Evolutionary conservation across 2,888 invertebrate species (phyloP).

Genomic region (Tanypteryx hageni): DNA sequence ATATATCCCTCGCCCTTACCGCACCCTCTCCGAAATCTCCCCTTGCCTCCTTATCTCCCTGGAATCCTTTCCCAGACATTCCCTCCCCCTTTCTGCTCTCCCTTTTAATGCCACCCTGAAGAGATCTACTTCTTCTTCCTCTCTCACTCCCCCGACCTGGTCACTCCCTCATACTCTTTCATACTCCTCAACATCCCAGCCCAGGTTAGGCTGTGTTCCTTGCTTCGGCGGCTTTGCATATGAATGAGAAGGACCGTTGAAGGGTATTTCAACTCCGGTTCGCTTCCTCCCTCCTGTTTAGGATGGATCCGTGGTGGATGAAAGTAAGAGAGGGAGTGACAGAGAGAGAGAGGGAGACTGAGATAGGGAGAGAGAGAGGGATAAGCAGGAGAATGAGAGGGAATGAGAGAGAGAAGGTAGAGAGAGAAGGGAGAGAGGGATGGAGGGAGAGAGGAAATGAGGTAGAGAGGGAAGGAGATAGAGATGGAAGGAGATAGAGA

Average conservation of each 20-base stretch:
- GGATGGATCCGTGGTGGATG: not conserved
- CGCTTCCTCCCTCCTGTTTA: not conserved
- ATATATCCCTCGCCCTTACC: not conserved
- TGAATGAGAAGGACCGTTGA: not conserved
- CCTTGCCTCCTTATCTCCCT: not conserved
- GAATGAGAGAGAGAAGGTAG: not conserved
- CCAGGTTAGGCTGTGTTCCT: slow-evolving; percentile 3
- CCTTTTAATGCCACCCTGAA: not conserved
- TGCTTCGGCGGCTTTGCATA: slow-evolving; percentile 24
- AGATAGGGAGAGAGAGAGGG: no score
- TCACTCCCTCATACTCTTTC: not conserved
- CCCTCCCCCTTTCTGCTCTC: not conserved
- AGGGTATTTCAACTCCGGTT: not conserved
- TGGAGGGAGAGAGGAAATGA: no score
- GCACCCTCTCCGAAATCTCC: not conserved
- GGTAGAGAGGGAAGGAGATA: not conserved
- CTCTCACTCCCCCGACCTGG: not conserved
- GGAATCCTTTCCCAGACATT: not conserved
- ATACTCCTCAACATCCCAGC: not conserved
- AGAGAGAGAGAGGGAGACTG: no score
- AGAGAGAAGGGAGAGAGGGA: no score
- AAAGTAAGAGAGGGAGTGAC: not conserved
- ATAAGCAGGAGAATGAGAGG: no score
- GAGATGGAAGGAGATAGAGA: not conserved
- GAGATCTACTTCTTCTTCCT: not conserved